A percentile compares a stretch with the other conserved stretches of the same genome.
These are phyloP conservation scores for Intellagama lesueurii DNA, from an alignment of 2,797 vertebrate genomes.

Conservation along the genomic window DNA sequence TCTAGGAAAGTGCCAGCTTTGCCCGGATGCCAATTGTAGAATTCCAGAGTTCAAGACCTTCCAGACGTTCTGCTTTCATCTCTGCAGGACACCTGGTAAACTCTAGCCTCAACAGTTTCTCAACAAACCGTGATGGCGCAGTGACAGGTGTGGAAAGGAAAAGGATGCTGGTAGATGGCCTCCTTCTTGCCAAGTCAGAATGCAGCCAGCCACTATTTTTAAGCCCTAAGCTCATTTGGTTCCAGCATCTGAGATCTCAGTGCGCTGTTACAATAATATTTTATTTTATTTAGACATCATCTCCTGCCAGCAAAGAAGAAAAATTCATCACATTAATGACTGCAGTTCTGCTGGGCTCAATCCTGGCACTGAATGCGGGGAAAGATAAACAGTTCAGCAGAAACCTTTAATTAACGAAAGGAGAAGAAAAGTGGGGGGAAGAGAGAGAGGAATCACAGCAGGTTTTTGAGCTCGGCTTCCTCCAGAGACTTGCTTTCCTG, in stretches of 20 bases:
- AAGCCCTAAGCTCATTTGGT: accelerated
- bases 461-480: not conserved
- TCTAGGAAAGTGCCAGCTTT: no score
- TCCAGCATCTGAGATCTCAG: not conserved
- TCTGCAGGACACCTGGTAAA: not conserved
- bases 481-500: not conserved
- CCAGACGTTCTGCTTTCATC: not conserved
- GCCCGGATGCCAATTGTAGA: not conserved
- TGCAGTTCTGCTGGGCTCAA: not conserved
- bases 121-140: not conserved
- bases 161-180: not conserved
- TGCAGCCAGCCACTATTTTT: not conserved
- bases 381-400: not conserved
- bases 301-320: not conserved
- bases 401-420: not conserved
- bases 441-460: not conserved
- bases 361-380: not conserved
- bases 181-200: not conserved
- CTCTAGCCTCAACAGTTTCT: not conserved
- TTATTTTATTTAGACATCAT: accelerated
- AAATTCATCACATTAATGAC: not conserved
- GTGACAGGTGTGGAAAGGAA: conserved; percentile 24
- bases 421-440: no score
- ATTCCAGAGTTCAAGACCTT: not conserved
- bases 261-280: not conserved